phyloP scores from a whole-genome alignment of 2,888 invertebrate genomes.

The Perizoma flavofasciatum region DNA sequence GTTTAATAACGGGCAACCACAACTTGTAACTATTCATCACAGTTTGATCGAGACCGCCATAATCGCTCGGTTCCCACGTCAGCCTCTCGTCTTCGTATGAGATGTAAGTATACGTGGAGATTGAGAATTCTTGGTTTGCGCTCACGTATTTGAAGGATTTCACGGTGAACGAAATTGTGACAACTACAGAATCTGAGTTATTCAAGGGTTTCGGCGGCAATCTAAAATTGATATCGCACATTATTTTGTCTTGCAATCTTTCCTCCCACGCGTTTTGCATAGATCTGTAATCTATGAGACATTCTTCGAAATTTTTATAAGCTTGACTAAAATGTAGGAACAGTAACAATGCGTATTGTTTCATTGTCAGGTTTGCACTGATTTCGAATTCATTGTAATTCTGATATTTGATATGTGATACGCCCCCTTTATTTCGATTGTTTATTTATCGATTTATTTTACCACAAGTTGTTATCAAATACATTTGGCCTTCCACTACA shows the following conservation, averaged over 20 bases:
- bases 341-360: constrained; percentile 17
- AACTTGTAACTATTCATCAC: constrained; percentile 17
- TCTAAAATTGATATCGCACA: neutral
- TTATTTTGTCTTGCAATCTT: constrained; percentile 31
- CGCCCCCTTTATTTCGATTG: constrained; percentile 11
- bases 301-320: constrained; percentile 18
- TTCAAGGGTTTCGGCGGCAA: constrained; percentile 19
- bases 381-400: neutral
- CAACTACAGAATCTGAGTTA: constrained; percentile 19
- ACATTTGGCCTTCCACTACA: neutral
- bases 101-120: constrained; percentile 37
- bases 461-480: constrained; percentile 4
- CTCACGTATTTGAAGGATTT: constrained; percentile 47
- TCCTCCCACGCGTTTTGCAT: constrained; percentile 38
- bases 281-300: constrained; percentile 30
- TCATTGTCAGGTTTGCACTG: constrained; percentile 25
- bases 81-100: constrained; percentile 49
- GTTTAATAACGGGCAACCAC: constrained; percentile 46
- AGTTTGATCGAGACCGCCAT: constrained; percentile 38
- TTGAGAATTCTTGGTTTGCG: constrained; percentile 41
- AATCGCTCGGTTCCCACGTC: constrained; percentile 50
- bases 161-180: constrained; percentile 41
- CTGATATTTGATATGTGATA: constrained; percentile 15
- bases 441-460: constrained; percentile 1
- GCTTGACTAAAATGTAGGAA: constrained; percentile 15